Percentiles rank a stretch among this genome's conserved stretches.
Evolutionary conservation across 2,888 invertebrate species (phyloP).

Genomic region (Scaptomyza tumidula): DNA sequence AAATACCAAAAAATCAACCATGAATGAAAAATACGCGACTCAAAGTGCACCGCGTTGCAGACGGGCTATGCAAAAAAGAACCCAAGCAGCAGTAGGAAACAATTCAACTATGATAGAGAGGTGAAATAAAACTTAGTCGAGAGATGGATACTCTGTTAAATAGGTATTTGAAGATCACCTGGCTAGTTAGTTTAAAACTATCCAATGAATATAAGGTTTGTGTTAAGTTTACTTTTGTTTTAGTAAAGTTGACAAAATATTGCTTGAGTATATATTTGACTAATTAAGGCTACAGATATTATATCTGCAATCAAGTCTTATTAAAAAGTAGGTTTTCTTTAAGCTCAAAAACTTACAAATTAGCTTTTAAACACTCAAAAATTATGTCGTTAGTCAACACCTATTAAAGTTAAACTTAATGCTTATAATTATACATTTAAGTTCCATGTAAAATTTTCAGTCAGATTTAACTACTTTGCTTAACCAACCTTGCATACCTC

Average conservation of each 20-base stretch:
- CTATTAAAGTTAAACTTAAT: not conserved
- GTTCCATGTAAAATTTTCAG: not conserved
- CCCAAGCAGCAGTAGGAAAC: conserved; percentile 1
- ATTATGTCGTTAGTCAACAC: not conserved
- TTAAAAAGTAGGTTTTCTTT: not conserved
- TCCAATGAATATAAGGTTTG: no score
- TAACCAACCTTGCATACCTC: conserved; percentile 9
- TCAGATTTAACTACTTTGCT: not conserved
- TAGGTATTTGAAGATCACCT: no score
- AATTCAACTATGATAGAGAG: conserved; percentile 4
- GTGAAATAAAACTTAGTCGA: not conserved
- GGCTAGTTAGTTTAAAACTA: no score
- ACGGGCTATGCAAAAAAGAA: conserved; percentile 58
- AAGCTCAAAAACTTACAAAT: not conserved
- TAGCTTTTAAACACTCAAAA: not conserved
- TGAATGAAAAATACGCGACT: conserved; percentile 69
- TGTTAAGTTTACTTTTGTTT: no score
- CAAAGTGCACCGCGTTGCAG: conserved; percentile 60
- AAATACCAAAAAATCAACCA: conserved; percentile 73
- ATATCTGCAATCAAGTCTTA: not conserved
- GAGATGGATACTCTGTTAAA: not conserved
- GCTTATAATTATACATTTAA: not conserved
- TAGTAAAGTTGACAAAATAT: no score
- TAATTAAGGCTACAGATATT: not conserved
- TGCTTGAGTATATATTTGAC: no score